phyloP scores from a whole-genome alignment of 1,140 invertebrate species.

The Dolichoris vasculosae region DNA sequence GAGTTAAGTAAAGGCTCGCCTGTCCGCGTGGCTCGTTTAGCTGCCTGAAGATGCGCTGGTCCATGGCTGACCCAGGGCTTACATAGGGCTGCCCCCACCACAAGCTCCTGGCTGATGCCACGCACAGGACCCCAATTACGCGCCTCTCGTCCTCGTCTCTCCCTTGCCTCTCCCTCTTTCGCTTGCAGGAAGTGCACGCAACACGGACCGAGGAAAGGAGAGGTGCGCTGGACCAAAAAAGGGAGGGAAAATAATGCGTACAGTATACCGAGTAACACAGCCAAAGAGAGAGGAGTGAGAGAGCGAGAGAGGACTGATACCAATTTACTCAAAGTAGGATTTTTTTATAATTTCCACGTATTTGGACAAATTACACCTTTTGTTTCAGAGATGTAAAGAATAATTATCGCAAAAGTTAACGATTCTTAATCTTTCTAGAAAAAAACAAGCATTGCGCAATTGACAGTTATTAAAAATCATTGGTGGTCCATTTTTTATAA shows the following conservation, averaged over 20 bases:
- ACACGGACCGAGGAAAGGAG: neutral
- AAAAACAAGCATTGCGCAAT: neutral
- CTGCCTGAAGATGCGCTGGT: conserved; percentile 72
- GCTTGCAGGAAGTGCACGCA: conserved; percentile 13
- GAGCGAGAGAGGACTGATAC: conserved; percentile 49
- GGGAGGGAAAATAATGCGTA: conserved; percentile 49
- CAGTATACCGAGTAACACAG: neutral
- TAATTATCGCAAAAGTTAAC: neutral
- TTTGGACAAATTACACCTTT: neutral
- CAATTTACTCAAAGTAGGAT: conserved; percentile 16
- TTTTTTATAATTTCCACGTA: neutral
- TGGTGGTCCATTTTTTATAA: too few relatives aligned
- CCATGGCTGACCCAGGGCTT: conserved; percentile 73
- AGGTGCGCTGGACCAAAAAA: neutral
- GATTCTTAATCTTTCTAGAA: neutral
- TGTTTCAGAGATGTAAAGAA: neutral
- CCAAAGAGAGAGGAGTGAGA: conserved; percentile 19
- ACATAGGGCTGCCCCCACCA: conserved; percentile 75
- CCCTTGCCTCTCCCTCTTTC: conserved; percentile 14
- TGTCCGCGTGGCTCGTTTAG: conserved; percentile 50
- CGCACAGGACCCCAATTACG: conserved; percentile 73
- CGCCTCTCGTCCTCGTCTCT: conserved; percentile 43
- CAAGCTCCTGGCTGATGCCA: conserved; percentile 30
- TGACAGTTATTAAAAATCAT: neutral
- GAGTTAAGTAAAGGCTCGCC: neutral